phyloP scores from a whole-genome alignment of 2,797 vertebrate genomes.

The Dendrocincla fuliginosa region DNA sequence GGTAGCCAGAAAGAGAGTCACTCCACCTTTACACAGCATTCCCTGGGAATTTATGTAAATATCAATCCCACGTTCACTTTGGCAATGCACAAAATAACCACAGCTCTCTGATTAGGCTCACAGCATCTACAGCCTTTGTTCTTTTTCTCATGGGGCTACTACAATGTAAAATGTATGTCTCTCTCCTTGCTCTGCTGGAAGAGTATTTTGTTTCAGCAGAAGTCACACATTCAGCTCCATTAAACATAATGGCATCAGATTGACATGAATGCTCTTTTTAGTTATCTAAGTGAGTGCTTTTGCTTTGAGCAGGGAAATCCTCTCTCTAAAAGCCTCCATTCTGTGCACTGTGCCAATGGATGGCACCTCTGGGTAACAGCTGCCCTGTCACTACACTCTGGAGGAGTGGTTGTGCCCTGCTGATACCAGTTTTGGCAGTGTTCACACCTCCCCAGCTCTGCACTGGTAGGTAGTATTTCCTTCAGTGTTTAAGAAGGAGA shows the following conservation, averaged over 20 bases:
- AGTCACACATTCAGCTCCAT: slow-evolving; percentile 21
- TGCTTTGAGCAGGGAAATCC: neutral
- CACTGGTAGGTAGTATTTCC: neutral
- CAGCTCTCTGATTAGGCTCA: neutral
- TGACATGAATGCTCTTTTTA: slow-evolving; percentile 33
- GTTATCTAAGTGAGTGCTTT: neutral
- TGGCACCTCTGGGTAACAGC: neutral
- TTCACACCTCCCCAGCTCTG: neutral
- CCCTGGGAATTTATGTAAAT: neutral
- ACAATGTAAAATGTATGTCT: neutral
- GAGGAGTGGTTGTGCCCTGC: neutral
- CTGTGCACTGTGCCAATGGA: neutral
- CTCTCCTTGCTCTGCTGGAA: neutral
- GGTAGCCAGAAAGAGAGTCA: neutral
- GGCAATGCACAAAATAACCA: neutral
- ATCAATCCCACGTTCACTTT: neutral
- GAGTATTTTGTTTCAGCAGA: slow-evolving; percentile 8
- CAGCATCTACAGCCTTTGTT: neutral
- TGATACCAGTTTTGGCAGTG: neutral
- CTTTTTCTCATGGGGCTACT: neutral
- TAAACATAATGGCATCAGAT: slow-evolving; percentile 42
- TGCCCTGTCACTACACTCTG: neutral
- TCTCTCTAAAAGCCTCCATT: slow-evolving; percentile 14
- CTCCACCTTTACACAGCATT: neutral
- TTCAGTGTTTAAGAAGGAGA: neutral